Evolutionary conservation across 2,888 invertebrate genomes (phyloP).

Genomic region (Oscheius sp.): DNA sequence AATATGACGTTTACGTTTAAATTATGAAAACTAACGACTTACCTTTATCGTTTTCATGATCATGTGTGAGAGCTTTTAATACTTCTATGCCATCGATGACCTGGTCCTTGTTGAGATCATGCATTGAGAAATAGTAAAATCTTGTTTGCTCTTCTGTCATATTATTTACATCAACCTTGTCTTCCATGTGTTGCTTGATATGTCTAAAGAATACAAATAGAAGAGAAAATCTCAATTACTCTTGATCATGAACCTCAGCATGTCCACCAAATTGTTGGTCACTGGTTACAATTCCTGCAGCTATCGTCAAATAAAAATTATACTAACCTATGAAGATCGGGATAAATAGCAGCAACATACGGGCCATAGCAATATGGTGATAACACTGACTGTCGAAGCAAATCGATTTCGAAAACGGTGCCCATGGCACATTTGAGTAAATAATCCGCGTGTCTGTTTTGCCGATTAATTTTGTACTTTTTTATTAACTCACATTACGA

Average conservation of each 20-base stretch:
- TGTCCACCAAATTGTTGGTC: conserved; percentile 13
- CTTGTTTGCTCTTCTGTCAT: conserved; percentile 90
- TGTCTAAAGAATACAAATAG: conserved; percentile 76
- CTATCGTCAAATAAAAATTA: background rate
- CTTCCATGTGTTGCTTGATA: conserved; percentile 89
- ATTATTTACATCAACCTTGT: conserved; percentile 83
- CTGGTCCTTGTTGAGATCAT: conserved; percentile 93
- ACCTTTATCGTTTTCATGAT: conserved; percentile 42
- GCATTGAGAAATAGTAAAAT: conserved; percentile 97
- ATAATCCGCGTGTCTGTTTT: conserved; percentile 4
- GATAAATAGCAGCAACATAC: background rate
- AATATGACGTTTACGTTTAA: background rate
- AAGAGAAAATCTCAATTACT: background rate
- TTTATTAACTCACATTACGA: too few species aligned
- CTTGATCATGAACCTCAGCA: conserved; percentile 23
- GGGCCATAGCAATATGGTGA: too few species aligned
- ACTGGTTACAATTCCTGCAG: background rate
- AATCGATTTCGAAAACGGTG: conserved; percentile 20
- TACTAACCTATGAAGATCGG: background rate
- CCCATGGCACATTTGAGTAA: conserved; percentile 9
- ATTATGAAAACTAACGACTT: background rate
- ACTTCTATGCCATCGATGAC: conserved; percentile 92
- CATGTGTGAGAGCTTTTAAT: conserved; percentile 89
- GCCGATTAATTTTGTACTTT: too few species aligned
- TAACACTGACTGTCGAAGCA: conserved; percentile 15